Base-by-base conservation (phyloP, 1,140 invertebrate genomes). In the Heliconius hewitsoni region DNA sequence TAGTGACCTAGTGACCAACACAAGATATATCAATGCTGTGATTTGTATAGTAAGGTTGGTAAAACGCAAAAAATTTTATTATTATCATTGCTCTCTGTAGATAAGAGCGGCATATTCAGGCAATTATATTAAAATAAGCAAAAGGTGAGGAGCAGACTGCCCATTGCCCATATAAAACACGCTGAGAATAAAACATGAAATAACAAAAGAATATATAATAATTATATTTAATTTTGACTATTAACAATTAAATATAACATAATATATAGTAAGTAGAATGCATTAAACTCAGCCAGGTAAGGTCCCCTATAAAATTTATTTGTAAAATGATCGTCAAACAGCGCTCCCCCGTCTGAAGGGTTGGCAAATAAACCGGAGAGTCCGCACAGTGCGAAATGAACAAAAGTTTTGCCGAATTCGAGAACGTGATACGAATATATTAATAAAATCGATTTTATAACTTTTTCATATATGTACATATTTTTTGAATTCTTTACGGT, bases 271-370 rank as follows among this genome's bases (percentile, higher is more conserved):
- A 42, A 80, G 60, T 80, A 66, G 78, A 37, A 27, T 27, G 70
- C 70, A 75, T 72, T 80, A 76, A 80, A 76, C 50, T 27, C 37
- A 57, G 75, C 71, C 85, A 87, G 89, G 87, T 88, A 85, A 78
- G 76, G 77, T 71, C 76, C 83, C 88, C 85, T 81, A 77, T 80
- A 52, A 85, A 87, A 89, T 87, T 87, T 91, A 90, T 90, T 91
- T 91, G 89, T 89, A 89, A 91, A 91, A 92, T 91, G 86, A 90
- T 91, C 89, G 85, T 83, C 89, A 90, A 91, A 91, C 85, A 90
- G 82, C 71, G 79, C 78, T 80, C 85, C 85, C 89, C 85, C 72
- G 82, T 80, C 75, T 77, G 46, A 77, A 79, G 83, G 84, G 82
- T 77, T 73, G 73, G 83, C 81, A 83, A 87, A 87, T 84, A 86